phyloP scores from a whole-genome alignment of 1,140 invertebrate genomes.

The Cydia splendana region DNA sequence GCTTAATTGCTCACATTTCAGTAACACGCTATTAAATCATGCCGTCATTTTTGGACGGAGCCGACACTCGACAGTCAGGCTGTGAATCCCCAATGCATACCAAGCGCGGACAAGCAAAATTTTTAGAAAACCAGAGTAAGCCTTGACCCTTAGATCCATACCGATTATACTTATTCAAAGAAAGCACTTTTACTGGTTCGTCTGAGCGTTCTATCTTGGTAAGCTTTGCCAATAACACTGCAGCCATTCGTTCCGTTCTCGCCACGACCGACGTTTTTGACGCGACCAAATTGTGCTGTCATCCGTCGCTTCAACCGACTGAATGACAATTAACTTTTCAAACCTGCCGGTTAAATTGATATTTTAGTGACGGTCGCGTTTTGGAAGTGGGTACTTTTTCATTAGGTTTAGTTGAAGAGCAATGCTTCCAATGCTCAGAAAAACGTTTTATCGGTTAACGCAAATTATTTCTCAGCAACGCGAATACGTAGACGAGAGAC shows the following conservation, averaged over 20 bases:
- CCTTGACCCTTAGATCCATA: not conserved
- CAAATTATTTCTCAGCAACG: too few species aligned
- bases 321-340: conserved; percentile 48
- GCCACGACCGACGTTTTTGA: conserved; percentile 44
- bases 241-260: conserved; percentile 7
- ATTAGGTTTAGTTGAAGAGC: not conserved
- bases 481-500: too few species aligned
- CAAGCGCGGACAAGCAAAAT: not conserved
- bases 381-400: not conserved
- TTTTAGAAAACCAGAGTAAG: not conserved
- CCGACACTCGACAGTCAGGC: conserved; percentile 2
- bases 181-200: not conserved
- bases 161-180: not conserved
- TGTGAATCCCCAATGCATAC: not conserved
- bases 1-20: conserved; percentile 33
- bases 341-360: conserved; percentile 29
- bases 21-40: conserved; percentile 30
- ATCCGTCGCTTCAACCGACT: conserved; percentile 34
- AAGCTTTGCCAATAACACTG: conserved; percentile 31
- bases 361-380: conserved; percentile 18
- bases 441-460: too few species aligned
- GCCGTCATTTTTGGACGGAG: conserved; percentile 35
- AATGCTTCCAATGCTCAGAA: too few species aligned
- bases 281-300: conserved; percentile 55
- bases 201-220: not conserved